phyloP scores from a whole-genome alignment of 2,113 vertebrate species.

The Hemiscyllium ocellatum region DNA sequence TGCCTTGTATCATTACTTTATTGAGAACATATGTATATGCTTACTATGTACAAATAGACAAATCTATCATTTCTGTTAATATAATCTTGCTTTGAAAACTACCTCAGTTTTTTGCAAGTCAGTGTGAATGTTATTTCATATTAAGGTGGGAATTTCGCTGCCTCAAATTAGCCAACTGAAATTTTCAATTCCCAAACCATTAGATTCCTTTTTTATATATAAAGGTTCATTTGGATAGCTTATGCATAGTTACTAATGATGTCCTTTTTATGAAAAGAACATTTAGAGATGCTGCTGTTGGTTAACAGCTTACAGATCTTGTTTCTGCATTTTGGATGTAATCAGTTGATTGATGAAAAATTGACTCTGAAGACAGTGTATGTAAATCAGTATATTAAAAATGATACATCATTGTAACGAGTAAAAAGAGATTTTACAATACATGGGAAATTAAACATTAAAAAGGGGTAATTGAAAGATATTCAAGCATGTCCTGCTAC shows the following conservation, averaged over 20 bases:
- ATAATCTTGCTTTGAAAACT: background rate
- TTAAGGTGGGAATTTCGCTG: background rate
- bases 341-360: background rate
- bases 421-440: background rate
- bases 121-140: background rate
- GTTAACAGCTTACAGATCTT: background rate
- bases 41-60: background rate
- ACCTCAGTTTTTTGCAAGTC: background rate
- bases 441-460: background rate
- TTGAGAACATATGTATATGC: background rate
- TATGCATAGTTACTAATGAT: background rate
- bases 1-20: background rate
- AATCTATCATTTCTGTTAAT: background rate
- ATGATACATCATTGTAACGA: background rate
- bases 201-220: background rate
- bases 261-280: background rate
- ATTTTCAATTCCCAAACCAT: background rate
- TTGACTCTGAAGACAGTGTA: background rate
- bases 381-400: background rate
- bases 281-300: background rate
- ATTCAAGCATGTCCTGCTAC: background rate
- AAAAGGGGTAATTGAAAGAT: background rate
- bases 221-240: background rate
- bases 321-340: background rate
- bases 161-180: background rate